These are phyloP conservation scores for Drosophila orena DNA, from an alignment of 1,140 invertebrate species.

Conservation along the genomic window DNA sequence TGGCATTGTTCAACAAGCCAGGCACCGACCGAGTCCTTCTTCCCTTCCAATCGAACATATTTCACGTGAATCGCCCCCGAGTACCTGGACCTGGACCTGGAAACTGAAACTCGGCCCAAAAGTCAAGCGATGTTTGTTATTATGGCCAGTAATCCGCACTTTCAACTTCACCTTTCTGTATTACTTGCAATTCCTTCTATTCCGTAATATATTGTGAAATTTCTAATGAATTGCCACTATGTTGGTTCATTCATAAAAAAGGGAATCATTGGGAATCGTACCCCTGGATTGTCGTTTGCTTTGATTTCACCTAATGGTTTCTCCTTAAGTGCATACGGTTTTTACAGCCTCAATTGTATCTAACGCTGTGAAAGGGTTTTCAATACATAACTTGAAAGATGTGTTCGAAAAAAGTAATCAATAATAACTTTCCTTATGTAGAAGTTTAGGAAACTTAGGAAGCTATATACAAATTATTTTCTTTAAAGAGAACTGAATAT, in stretches of 20 bases:
- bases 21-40: constrained; percentile 29
- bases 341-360: not conserved
- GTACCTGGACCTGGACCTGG: constrained; percentile 25
- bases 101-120: constrained; percentile 33
- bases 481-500: too few relatives aligned
- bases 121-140: constrained; percentile 77
- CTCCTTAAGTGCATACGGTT: constrained; percentile 21
- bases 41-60: constrained; percentile 31
- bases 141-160: constrained; percentile 50
- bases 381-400: too few relatives aligned
- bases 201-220: constrained; percentile 46
- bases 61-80: constrained; percentile 53
- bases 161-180: constrained; percentile 23
- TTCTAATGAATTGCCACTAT: constrained; percentile 74
- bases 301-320: constrained; percentile 60
- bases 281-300: constrained; percentile 39
- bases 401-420: too few relatives aligned
- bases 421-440: too few relatives aligned
- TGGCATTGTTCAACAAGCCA: constrained; percentile 59
- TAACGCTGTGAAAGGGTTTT: too few relatives aligned
- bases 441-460: too few relatives aligned
- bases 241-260: constrained; percentile 76
- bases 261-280: constrained; percentile 18
- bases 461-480: too few relatives aligned
- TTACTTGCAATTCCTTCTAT: constrained; percentile 14